Base-by-base conservation (phyloP, 1,140 invertebrate species). In the Cotesia glomerata region DNA sequence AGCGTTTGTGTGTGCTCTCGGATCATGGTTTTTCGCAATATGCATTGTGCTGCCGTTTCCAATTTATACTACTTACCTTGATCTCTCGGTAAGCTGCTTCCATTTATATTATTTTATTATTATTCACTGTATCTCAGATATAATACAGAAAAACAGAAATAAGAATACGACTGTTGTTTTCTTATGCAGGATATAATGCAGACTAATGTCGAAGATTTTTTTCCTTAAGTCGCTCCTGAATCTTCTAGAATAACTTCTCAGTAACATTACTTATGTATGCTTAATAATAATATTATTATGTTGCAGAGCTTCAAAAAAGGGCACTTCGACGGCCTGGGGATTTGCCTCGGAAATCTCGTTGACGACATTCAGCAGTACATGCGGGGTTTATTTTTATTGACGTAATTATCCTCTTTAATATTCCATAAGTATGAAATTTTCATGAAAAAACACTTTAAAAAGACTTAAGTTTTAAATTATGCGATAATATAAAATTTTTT, bases 1-100 rank as follows among this genome's bases (percentile, higher is more conserved):
- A 5, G 88, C 88, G 69, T 91, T 89, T 76, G 89, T 90, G n/a
- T 92, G 91, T 78, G 88, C 89, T 34, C 87, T 92, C 14, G 91
- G 90, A 49, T 89, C 91, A 16, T 93, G 92, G 92, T 89, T 93
- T 5, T 89, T 89, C 26, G 90, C 91, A 13, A 87, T 92, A 71
- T 92, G 92, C 78, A 89, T 93, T 32, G 92, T 92, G 1, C 82
- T 94, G 71, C 93, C 93, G 1, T 92, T 92, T 85, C 91, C 92
- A 45, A 91, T 93, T 36, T 94, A 93, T 79, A 91, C 91, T 56
- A 90, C 90, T 71, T 92, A 92, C 78, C 87, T 93, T 34, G 91
- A 93, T 81, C 82, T 93, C 65, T 90, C 88, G 82, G 89, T 91
- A 79, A 90, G 89, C 87, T 32, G 26, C 64, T 45, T 9, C 52